These are phyloP conservation scores for Cossypha caffra DNA, from an alignment of 2,797 vertebrate genomes.

Conservation along the genomic window DNA sequence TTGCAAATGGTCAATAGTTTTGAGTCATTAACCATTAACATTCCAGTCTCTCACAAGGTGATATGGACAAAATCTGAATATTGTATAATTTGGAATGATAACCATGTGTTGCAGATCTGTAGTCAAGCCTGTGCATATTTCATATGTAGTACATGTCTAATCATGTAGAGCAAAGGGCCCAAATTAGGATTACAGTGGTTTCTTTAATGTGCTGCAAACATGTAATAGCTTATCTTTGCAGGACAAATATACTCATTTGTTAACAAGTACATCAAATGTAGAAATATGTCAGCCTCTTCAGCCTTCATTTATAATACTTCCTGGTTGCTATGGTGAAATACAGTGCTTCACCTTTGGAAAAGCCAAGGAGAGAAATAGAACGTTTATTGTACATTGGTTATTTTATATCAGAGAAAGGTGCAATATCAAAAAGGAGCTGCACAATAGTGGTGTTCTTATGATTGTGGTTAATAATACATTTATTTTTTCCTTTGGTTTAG, in stretches of 20 bases:
- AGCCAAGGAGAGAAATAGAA: neutral
- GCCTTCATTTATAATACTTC: neutral
- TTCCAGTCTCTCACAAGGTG: neutral
- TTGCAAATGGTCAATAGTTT: neutral
- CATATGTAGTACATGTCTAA: neutral
- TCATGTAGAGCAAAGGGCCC: neutral
- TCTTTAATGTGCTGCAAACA: neutral
- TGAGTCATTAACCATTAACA: neutral
- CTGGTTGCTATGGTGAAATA: neutral
- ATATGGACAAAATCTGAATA: neutral
- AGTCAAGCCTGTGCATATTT: neutral
- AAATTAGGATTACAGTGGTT: neutral
- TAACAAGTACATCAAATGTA: neutral
- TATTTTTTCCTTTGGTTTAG: neutral
- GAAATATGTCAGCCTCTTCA: slow-evolving; percentile 2
- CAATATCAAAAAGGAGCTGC: neutral
- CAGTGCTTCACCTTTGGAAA: neutral
- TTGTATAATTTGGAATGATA: neutral
- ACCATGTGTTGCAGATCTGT: neutral
- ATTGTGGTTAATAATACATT: neutral
- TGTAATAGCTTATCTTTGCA: neutral
- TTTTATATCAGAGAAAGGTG: neutral
- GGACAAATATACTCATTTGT: neutral
- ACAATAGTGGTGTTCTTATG: neutral
- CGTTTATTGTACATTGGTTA: neutral